Evolutionary conservation across 2,797 vertebrate species (phyloP).

Genomic region (Scolopax rusticola): DNA sequence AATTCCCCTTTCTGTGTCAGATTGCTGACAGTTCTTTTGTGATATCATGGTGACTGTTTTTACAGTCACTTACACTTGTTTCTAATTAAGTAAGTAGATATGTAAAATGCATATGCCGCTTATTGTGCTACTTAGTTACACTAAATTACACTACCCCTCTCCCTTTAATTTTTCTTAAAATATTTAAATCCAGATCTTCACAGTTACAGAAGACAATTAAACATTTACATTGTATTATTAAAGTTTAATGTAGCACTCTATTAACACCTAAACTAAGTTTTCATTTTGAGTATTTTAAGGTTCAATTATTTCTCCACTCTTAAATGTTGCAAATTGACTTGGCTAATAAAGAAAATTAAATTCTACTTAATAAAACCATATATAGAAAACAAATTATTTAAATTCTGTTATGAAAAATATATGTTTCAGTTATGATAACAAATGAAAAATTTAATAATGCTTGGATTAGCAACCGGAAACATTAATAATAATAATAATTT

Average conservation of each 20-base stretch:
- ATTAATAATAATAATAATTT: neutral
- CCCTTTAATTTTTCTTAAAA: neutral
- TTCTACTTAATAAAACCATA: neutral
- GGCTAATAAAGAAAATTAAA: conserved; percentile 47
- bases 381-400: neutral
- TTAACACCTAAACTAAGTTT: conserved; percentile 29
- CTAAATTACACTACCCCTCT: neutral
- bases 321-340: conserved; percentile 18
- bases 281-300: conserved; percentile 3
- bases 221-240: neutral
- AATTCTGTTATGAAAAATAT: neutral
- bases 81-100: neutral
- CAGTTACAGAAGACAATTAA: conserved; percentile 8
- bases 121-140: neutral
- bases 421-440: neutral
- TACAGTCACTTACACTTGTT: neutral
- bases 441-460: neutral
- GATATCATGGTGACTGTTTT: neutral
- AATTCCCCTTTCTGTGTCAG: neutral
- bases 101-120: neutral
- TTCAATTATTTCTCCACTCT: conserved; percentile 7
- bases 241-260: conserved; percentile 34
- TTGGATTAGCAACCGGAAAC: neutral
- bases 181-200: neutral
- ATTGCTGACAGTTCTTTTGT: neutral